Percentiles rank a stretch among this genome's conserved stretches.
phyloP scores from a whole-genome alignment of 1,140 invertebrate species.

The Ostrea edulis region DNA sequence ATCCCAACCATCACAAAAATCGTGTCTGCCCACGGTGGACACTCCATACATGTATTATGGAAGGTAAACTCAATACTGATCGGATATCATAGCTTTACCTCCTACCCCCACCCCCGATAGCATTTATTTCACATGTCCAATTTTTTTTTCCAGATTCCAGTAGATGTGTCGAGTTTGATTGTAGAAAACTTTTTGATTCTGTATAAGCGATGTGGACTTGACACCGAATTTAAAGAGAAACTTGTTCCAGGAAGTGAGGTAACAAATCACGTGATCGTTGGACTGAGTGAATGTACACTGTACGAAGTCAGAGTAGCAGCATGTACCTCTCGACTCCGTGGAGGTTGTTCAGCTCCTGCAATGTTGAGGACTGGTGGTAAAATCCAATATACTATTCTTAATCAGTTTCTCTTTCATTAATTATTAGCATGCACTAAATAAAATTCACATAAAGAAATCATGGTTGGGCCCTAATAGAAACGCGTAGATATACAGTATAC shows the following conservation, averaged over 20 bases:
- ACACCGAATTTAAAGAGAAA: constrained; percentile 51
- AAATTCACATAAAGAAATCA: too few species aligned
- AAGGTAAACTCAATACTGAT: neutral
- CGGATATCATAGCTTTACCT: neutral
- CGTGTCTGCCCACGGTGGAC: constrained; percentile 41
- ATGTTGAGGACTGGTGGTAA: constrained; percentile 56
- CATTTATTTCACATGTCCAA: neutral
- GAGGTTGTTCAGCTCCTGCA: constrained; percentile 46
- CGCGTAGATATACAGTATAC: too few species aligned
- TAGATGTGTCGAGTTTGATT: constrained; percentile 47
- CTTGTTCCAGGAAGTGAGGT: constrained; percentile 53
- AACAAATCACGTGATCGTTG: constrained; percentile 46
- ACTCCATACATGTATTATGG: constrained; percentile 43
- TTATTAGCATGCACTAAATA: neutral
- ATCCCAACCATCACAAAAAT: constrained; percentile 45
- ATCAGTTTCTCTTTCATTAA: neutral
- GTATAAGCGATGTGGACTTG: constrained; percentile 52
- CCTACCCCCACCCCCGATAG: too few species aligned
- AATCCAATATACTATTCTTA: neutral
- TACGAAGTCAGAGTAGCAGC: constrained; percentile 56
- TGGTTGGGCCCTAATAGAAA: too few species aligned
- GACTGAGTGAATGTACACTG: constrained; percentile 45
- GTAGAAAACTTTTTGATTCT: constrained; percentile 50
- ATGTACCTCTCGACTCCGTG: constrained; percentile 42
- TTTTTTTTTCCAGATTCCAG: constrained; percentile 41